Base-by-base conservation (phyloP, 2,797 vertebrate species). In the Miichthys miiuy region DNA sequence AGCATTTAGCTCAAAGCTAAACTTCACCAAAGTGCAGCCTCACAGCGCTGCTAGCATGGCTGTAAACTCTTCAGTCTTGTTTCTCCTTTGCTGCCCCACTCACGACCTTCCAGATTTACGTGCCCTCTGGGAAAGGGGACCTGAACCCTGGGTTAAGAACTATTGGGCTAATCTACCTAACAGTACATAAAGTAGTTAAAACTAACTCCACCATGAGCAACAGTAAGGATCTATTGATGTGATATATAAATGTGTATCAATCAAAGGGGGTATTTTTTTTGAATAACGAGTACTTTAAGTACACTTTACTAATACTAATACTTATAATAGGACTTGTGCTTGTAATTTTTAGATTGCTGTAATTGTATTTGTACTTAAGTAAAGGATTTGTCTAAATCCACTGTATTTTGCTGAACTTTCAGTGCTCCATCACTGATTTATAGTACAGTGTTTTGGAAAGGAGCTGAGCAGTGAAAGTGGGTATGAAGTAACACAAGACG, bases 401-500 rank as follows among this genome's bases (percentile, higher is more conserved):
- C 8, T 46, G 3, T 46, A 47, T 50, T 65, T 65, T 63, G 48
- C 46, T 64, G 14, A 66, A 54, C 66, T 58, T 55, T 14, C 71
- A 69, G 46, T 13, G 42, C 5, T 21, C 27, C 30, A 12, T 62
- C 25, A 12, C 9, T 68, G 81, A 88, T 80, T 90, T 88, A 87
- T 66, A 42, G 10, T 23, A 9, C 20, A 52, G 79, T 5, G 12
- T 67, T 77, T 72, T 68, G 69, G 75, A 84, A 80, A 82, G 74
- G 17, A 78, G 41, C 48, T 64, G 51, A 18, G 27, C 48, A 68
- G 61, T 54, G 23, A 73, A 79, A 68, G 62, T 7, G 47, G 63
- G 52, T 46, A 57, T 76, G 69, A 87, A 78, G 57, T 68, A 87
- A 82, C 69, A 75, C 75, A 68, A 75, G 77, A 77, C 17, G 21